phyloP scores from a whole-genome alignment of 2,888 invertebrate genomes.

The Rapana venosa region DNA sequence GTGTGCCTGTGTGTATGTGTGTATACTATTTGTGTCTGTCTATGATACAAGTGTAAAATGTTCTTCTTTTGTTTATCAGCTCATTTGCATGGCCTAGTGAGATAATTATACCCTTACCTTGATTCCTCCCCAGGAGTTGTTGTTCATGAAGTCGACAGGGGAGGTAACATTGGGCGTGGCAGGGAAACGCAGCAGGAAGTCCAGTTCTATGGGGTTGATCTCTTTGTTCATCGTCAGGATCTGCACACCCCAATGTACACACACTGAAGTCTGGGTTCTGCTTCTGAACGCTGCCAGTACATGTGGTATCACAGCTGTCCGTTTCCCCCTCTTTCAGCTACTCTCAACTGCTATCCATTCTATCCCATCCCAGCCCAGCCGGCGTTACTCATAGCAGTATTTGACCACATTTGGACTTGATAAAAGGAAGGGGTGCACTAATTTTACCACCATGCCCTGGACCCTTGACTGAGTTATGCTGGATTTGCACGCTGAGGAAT shows the following conservation, averaged over 20 bases:
- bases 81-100: not conserved
- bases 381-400: too few species aligned
- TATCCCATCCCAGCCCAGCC: too few species aligned
- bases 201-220: slow-evolving; percentile 90
- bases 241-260: slow-evolving; percentile 79
- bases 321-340: too few species aligned
- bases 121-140: slow-evolving; percentile 96
- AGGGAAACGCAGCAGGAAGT: slow-evolving; percentile 95
- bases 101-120: slow-evolving; percentile 80
- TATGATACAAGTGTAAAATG: not conserved
- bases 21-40: not conserved
- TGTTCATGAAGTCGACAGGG: slow-evolving; percentile 95
- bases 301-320: too few species aligned
- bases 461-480: too few species aligned
- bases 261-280: too few species aligned
- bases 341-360: too few species aligned
- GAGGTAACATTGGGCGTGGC: slow-evolving; percentile 95
- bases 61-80: not conserved
- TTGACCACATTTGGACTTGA: too few species aligned
- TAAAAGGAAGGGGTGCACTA: too few species aligned
- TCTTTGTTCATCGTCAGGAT: slow-evolving; percentile 92
- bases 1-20: not conserved
- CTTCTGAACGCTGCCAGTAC: too few species aligned
- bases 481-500: too few species aligned
- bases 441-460: too few species aligned